These are phyloP conservation scores for Lophura nycthemera DNA, from an alignment of 2,113 vertebrate genomes.

Conservation along the genomic window DNA sequence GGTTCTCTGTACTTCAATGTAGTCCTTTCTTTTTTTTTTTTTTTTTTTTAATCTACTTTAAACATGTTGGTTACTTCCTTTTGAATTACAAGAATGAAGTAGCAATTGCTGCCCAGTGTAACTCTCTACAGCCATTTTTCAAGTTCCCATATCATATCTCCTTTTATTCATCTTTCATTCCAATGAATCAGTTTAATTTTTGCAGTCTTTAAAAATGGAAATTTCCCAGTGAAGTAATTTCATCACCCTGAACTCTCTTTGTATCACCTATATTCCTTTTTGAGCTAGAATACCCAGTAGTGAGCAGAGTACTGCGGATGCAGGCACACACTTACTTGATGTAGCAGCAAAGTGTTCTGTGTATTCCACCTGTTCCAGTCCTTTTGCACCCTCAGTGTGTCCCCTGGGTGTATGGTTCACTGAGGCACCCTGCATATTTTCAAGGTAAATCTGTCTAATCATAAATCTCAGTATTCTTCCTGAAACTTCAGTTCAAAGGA, in stretches of 20 bases:
- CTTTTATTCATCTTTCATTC: not conserved
- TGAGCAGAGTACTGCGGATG: not conserved
- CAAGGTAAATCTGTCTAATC: not conserved
- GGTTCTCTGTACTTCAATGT: not conserved
- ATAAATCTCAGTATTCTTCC: not conserved
- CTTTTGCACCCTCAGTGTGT: not conserved
- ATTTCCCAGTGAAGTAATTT: not conserved
- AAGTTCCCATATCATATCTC: not conserved
- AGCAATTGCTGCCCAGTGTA: not conserved
- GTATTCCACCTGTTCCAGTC: not conserved
- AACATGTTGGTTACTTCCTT: not conserved
- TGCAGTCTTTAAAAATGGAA: not conserved
- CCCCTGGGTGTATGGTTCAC: not conserved
- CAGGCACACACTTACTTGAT: not conserved
- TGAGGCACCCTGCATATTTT: not conserved
- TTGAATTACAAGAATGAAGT: not conserved
- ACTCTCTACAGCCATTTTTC: not conserved
- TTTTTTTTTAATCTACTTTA: not conserved
- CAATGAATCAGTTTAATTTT: not conserved
- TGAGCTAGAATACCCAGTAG: not conserved
- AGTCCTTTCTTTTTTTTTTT: no score
- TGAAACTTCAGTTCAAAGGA: not conserved
- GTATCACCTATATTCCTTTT: not conserved
- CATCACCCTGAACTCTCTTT: not conserved
- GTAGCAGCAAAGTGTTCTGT: not conserved